Percentiles rank a stretch among this genome's conserved stretches.
Evolutionary conservation across 2,113 vertebrate genomes (phyloP).

Genomic region (Muntiacus reevesi): DNA sequence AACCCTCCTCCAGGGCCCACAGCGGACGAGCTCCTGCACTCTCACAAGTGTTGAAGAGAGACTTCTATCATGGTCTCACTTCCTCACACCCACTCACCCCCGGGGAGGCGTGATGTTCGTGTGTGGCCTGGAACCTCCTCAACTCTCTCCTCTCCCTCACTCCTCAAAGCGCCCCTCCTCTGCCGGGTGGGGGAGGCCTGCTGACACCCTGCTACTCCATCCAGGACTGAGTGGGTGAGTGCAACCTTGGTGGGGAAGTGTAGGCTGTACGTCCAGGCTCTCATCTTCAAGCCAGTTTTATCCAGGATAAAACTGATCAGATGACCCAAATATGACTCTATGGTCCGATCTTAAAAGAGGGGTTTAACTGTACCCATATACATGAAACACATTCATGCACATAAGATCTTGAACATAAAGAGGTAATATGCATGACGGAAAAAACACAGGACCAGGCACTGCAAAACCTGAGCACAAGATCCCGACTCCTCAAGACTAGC

Average conservation of each 20-base stretch:
- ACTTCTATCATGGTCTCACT: too few relatives aligned
- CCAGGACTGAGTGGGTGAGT: background rate
- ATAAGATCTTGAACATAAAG: background rate
- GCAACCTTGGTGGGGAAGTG: background rate
- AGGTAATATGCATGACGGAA: background rate
- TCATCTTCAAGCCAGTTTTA: background rate
- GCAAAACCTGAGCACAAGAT: background rate
- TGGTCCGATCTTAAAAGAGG: background rate
- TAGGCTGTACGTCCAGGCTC: background rate
- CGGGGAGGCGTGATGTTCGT: rapidly evolving
- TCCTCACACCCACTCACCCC: background rate
- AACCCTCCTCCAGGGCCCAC: background rate
- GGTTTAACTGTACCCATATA: background rate
- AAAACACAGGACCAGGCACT: background rate
- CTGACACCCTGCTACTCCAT: background rate
- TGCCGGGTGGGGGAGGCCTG: background rate
- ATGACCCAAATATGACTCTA: background rate
- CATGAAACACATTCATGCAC: background rate
- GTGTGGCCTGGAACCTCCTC: background rate
- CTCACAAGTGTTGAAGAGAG: background rate
- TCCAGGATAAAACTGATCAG: background rate
- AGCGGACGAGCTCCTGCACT: background rate
- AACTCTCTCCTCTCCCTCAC: background rate
- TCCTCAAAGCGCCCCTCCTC: background rate
- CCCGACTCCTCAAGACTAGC: background rate